A percentile compares a stretch with the other conserved stretches of the same genome.
phyloP scores from a whole-genome alignment of 30 jellyfish, hydroid and myxozoan genomes.

The Mastigias papua region DNA sequence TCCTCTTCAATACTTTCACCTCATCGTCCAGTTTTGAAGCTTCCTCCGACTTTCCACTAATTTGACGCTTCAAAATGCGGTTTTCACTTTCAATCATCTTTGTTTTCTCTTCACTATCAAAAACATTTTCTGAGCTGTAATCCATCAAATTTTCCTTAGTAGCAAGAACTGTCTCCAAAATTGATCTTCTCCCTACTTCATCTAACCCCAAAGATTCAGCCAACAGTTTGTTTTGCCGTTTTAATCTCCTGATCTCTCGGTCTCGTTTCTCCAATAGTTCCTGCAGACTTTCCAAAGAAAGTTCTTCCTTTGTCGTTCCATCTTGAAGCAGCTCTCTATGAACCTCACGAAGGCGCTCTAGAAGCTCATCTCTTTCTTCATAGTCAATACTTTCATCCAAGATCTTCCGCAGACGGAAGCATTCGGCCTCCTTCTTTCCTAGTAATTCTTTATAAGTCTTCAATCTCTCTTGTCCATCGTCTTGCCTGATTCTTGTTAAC shows the following conservation, averaged over 20 bases:
- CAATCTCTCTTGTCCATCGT: slow-evolving; percentile 10
- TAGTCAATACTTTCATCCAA: slow-evolving; percentile 41
- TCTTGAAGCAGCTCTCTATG: slow-evolving; percentile 65
- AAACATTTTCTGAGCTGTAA: neutral
- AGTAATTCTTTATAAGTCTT: slow-evolving; percentile 22
- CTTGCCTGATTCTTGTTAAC: slow-evolving; percentile 21
- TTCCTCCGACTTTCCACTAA: slow-evolving; percentile 6
- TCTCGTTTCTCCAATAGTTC: slow-evolving; percentile 45
- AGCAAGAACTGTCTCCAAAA: slow-evolving; percentile 12
- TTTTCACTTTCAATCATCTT: slow-evolving; percentile 6
- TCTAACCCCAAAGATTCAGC: slow-evolving; percentile 33
- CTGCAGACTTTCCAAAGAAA: neutral
- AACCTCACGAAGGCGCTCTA: slow-evolving; percentile 47
- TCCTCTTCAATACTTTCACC: neutral
- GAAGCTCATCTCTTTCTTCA: slow-evolving; percentile 59
- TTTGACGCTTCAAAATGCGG: slow-evolving; percentile 8
- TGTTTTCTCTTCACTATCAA: neutral
- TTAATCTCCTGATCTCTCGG: slow-evolving; percentile 21
- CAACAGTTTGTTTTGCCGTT: slow-evolving; percentile 34
- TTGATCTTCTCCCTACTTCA: neutral
- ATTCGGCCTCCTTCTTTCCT: slow-evolving; percentile 52
- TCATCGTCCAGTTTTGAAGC: slow-evolving; percentile 21
- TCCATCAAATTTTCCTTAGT: neutral
- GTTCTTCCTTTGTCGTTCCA: slow-evolving; percentile 6
- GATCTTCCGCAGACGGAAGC: slow-evolving; percentile 29